Base-by-base conservation (phyloP, 2,888 invertebrate species). In the Standfussiana lucernea region DNA sequence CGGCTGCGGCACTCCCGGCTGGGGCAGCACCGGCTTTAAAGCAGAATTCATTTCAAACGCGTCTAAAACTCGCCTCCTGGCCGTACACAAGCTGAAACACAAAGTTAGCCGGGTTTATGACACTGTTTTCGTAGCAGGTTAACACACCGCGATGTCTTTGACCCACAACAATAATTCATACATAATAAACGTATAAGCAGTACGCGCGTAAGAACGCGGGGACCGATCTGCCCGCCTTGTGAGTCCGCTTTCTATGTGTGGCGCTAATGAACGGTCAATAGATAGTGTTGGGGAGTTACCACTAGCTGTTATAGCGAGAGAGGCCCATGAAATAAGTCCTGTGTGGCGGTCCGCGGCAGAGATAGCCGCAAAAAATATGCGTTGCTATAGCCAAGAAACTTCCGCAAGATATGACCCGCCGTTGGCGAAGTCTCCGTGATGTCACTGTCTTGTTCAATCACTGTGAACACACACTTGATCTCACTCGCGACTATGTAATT, bases 21-120 rank as follows among this genome's bases (percentile, higher is more conserved):
- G 95, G 86, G 97, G 95, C 90, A 97, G 91, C 91, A 96, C 97
- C 93, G 97, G 97, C 95, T 97, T 97, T 94, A 97, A 93, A 92
- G 97, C 97, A 91, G 97, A 97, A 96, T 97, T 97, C 97, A 97
- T 97, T 93, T 93, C 95, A 93, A 91, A 90, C 90, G 91, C 91
- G 90, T 89, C 88, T 86, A 91, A 90, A 88, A 91, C 82, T 82
- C 83, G 83, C 87, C 86, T 87, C 67, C 86, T 79, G 77, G 80
- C 84, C 88, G 88, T 82, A 90, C 91, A 89, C 89, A 91, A 93
- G 91, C 95, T 96, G 95, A 94, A 96, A 95, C 93, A 95, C 92
- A 94, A 94, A 94, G 90, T 90, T 88, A 86, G 89, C 87, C 79
- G 89, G 91, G 90, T 92, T 95, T 92, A 94, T 89, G 89, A 91